phyloP scores from a whole-genome alignment of 2,888 invertebrate genomes.

The Lissocephala sabroskyi region DNA sequence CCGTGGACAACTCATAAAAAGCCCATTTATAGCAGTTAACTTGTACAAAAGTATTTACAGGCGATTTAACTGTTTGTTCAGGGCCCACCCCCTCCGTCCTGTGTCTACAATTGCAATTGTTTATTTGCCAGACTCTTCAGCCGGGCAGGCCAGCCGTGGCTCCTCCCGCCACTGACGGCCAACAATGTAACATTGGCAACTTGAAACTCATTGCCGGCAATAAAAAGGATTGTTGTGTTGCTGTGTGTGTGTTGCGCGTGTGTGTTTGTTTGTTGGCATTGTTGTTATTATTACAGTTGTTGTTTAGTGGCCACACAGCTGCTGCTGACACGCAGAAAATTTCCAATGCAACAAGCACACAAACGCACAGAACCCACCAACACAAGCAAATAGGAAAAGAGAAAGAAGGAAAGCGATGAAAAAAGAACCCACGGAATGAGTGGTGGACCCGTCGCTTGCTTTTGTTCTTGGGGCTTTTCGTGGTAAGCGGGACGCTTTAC shows the following conservation, averaged over 20 bases:
- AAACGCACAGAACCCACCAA: too few species aligned
- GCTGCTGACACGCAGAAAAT: conserved; percentile 59
- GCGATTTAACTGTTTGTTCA: conserved; percentile 59
- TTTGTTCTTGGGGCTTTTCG: conserved; percentile 30
- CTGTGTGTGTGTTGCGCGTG: conserved; percentile 30
- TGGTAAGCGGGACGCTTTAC: too few species aligned
- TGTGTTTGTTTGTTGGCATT: conserved; percentile 32
- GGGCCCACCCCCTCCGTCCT: too few species aligned
- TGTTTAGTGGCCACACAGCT: conserved; percentile 44
- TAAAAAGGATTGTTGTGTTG: conserved; percentile 44
- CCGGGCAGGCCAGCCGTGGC: background rate
- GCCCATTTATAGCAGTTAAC: conserved; percentile 63
- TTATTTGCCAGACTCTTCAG: conserved; percentile 40
- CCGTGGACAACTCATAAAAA: conserved; percentile 59
- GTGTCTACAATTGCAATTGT: conserved; percentile 50
- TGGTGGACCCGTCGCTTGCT: conserved; percentile 20
- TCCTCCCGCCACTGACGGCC: background rate
- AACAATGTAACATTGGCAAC: conserved; percentile 14
- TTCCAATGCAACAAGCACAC: conserved; percentile 38
- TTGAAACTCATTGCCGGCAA: conserved; percentile 30
- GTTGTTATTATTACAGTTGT: conserved; percentile 16
- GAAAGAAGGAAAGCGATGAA: conserved; percentile 21
- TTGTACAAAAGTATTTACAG: conserved; percentile 62
- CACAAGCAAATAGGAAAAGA: too few species aligned
- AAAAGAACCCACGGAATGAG: conserved; percentile 17